phyloP scores from a whole-genome alignment of 2,797 vertebrate species.

The Liasis olivaceus region DNA sequence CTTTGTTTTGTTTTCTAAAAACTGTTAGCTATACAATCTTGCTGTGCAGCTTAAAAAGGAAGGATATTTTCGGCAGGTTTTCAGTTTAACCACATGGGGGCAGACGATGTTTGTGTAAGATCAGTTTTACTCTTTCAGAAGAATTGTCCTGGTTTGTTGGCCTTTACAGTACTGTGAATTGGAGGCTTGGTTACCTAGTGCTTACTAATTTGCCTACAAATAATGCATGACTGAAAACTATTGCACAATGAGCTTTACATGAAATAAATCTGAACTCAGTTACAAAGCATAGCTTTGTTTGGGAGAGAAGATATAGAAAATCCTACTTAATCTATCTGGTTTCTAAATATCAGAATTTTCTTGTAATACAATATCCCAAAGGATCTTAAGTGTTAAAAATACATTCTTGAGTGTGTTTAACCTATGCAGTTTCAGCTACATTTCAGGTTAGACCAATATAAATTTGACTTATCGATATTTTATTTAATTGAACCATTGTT shows the following conservation, averaged over 20 bases:
- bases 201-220: conserved; percentile 36
- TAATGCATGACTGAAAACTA: conserved; percentile 17
- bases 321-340: conserved; percentile 15
- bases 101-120: conserved; percentile 67
- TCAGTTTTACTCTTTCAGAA: neutral
- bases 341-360: conserved; percentile 27
- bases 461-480: conserved; percentile 20
- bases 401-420: neutral
- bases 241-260: conserved; percentile 17
- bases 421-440: conserved; percentile 5
- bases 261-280: conserved; percentile 37
- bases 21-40: neutral
- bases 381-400: conserved; percentile 25
- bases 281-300: neutral
- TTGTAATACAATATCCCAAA: conserved; percentile 7
- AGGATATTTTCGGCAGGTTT: conserved; percentile 34
- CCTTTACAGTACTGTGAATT: neutral
- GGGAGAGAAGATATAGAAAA: conserved; percentile 31
- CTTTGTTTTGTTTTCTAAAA: neutral
- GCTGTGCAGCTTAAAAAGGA: neutral
- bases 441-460: conserved; percentile 19
- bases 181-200: conserved; percentile 11
- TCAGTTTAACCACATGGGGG: conserved; percentile 69
- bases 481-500: neutral
- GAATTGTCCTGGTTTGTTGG: neutral